phyloP scores from a whole-genome alignment of 23 tunicate species.

The Trididemnum nubilum region DNA sequence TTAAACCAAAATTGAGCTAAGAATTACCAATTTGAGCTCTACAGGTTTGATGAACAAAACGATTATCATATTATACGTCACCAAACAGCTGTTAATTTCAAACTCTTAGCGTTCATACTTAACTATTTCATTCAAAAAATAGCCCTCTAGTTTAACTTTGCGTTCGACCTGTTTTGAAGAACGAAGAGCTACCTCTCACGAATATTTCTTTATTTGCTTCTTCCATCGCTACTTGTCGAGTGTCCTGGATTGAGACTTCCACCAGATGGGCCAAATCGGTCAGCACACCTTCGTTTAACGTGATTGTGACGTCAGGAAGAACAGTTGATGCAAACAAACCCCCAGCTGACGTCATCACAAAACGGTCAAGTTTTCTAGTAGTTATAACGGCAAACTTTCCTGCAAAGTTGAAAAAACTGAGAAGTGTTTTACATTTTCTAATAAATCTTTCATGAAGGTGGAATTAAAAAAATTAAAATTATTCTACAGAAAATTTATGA shows the following conservation, averaged over 20 bases:
- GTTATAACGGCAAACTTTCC: constrained; percentile 84
- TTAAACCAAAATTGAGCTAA: no score
- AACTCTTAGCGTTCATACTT: no score
- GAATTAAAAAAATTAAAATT: not conserved
- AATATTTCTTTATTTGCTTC: constrained; percentile 21
- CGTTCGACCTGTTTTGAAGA: no score
- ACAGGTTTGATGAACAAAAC: no score
- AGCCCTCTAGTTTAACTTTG: no score
- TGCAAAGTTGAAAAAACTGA: constrained; percentile 10
- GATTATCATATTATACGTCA: no score
- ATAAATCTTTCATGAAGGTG: not conserved
- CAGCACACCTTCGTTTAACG: constrained; percentile 35
- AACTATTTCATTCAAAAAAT: no score
- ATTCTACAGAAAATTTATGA: not conserved
- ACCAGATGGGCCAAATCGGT: constrained; percentile 48
- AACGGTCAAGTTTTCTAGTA: constrained; percentile 59
- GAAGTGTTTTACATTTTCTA: no score
- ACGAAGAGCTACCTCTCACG: not conserved
- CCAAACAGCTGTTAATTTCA: no score
- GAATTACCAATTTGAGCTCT: no score
- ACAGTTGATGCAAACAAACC: constrained; percentile 57
- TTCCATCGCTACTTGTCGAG: constrained; percentile 45
- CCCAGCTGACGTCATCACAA: constrained; percentile 75
- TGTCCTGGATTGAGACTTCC: constrained; percentile 42
- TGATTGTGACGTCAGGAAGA: constrained; percentile 44